Evolutionary conservation across 2,888 invertebrate genomes (phyloP).

Genomic region (Acleris holmiana): DNA sequence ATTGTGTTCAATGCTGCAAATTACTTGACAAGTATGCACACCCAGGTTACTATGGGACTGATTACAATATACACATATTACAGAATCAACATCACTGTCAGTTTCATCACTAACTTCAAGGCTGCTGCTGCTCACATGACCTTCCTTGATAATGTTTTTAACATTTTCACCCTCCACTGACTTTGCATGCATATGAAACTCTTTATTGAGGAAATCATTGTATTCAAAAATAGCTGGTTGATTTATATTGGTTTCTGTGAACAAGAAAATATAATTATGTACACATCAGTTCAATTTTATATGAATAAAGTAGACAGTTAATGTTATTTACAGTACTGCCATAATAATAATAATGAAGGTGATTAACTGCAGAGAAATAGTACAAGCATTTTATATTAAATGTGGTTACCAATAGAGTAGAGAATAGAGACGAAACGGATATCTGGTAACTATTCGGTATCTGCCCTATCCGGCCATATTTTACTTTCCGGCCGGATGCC

Average conservation of each 20-base stretch:
- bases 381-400: too few species aligned
- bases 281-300: too few species aligned
- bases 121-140: conserved; percentile 43
- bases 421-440: too few species aligned
- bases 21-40: conserved; percentile 69
- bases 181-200: conserved; percentile 71
- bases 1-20: conserved; percentile 75
- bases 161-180: conserved; percentile 70
- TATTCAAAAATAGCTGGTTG: conserved; percentile 62
- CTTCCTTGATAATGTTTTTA: conserved; percentile 63
- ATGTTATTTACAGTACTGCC: too few species aligned
- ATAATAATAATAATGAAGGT: too few species aligned
- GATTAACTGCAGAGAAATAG: too few species aligned
- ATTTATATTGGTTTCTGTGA: conserved; percentile 61
- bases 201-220: conserved; percentile 68
- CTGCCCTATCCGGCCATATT: too few species aligned
- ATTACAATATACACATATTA: conserved; percentile 76
- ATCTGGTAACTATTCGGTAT: too few species aligned
- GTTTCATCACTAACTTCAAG: conserved; percentile 76
- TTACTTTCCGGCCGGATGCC: too few species aligned
- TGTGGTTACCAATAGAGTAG: too few species aligned
- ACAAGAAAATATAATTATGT: conserved; percentile 21
- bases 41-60: conserved; percentile 69
- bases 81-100: conserved; percentile 77
- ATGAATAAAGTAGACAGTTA: too few species aligned